These are phyloP conservation scores for Dioctria rufipes DNA, from an alignment of 2,888 invertebrate species.

Conservation along the genomic window DNA sequence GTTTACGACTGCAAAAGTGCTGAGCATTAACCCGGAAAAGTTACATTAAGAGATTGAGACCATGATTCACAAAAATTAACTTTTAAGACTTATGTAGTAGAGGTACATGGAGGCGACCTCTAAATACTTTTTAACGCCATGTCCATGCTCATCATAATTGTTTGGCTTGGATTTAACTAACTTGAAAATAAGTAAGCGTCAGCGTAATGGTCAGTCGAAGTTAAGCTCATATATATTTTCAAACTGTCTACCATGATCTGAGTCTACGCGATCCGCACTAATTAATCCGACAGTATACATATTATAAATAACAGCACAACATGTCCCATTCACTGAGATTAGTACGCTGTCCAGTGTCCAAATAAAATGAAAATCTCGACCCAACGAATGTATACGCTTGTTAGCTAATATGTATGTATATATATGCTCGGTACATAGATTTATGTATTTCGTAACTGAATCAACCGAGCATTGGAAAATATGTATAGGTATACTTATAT, in stretches of 20 bases:
- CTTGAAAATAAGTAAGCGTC: background rate
- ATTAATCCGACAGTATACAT: background rate
- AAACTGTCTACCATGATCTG: background rate
- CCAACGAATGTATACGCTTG: background rate
- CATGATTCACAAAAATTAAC: background rate
- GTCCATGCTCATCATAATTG: background rate
- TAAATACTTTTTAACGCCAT: background rate
- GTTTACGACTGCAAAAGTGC: background rate
- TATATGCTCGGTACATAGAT: no score
- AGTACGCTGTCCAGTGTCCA: background rate
- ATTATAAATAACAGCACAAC: background rate
- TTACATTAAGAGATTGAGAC: background rate
- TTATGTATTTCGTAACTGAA: background rate
- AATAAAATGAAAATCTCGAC: background rate
- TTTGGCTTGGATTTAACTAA: background rate
- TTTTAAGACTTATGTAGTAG: background rate
- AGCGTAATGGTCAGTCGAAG: background rate
- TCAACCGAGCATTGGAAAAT: no score
- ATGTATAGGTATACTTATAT: no score
- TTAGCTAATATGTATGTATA: background rate
- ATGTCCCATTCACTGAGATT: background rate
- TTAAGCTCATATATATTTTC: background rate
- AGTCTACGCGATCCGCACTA: background rate
- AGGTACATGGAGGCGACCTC: background rate
- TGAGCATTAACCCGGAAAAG: background rate